phyloP scores from a whole-genome alignment of 2,797 vertebrate genomes.

The Periparus ater region DNA sequence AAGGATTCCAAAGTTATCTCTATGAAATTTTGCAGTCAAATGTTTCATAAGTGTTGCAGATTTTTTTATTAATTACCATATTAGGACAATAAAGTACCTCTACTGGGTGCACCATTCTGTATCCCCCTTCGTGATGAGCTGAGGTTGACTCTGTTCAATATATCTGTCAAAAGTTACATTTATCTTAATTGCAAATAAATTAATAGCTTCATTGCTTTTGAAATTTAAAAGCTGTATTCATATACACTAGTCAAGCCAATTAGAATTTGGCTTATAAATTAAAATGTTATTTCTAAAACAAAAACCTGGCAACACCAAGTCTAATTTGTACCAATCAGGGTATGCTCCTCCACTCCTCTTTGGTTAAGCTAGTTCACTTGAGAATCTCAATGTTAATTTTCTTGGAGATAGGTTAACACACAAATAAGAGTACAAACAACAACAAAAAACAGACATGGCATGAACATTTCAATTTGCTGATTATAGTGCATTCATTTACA shows the following conservation, averaged over 20 bases:
- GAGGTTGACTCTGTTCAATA: conserved; percentile 79
- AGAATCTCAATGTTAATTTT: not conserved
- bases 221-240: conserved; percentile 30
- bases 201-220: conserved; percentile 9
- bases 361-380: not conserved
- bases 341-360: not conserved
- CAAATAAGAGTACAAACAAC: not conserved
- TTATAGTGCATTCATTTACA: not conserved
- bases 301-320: conserved; percentile 4
- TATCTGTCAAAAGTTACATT: conserved; percentile 77
- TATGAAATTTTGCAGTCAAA: not conserved
- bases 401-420: not conserved
- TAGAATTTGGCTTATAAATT: not conserved
- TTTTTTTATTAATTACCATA: conserved; percentile 56
- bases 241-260: conserved; percentile 1
- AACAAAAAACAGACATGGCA: not conserved
- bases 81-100: conserved; percentile 76
- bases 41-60: conserved; percentile 6
- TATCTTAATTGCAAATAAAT: conserved; percentile 53
- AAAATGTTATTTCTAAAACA: not conserved
- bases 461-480: not conserved
- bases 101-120: conserved; percentile 80
- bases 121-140: conserved; percentile 74
- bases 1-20: conserved; percentile 63
- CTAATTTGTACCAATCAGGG: not conserved